A percentile compares a stretch with the other conserved stretches of the same genome.
phyloP scores from a whole-genome alignment of 2,888 invertebrate genomes.

The Drosophila leonis region DNA sequence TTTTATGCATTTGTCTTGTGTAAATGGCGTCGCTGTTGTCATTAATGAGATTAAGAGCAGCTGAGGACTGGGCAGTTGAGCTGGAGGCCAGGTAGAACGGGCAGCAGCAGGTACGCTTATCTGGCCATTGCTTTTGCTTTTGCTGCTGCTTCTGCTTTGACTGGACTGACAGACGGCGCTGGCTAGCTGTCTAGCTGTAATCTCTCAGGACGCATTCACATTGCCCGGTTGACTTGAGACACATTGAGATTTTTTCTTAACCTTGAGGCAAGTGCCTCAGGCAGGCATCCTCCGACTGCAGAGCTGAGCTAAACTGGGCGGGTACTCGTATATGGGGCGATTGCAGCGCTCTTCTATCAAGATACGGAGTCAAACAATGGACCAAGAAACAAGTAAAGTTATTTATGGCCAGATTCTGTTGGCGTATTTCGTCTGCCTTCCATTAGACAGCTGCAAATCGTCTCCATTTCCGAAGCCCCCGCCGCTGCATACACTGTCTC shows the following conservation, averaged over 20 bases:
- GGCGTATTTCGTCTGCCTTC: conserved; percentile 53
- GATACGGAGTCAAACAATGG: conserved; percentile 63
- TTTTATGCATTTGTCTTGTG: conserved; percentile 79
- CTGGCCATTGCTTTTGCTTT: conserved; percentile 31
- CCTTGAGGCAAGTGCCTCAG: conserved; percentile 10
- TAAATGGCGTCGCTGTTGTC: conserved; percentile 64
- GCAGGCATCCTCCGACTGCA: conserved; percentile 6
- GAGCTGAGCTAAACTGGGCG: conserved; percentile 4
- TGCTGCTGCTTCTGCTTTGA: conserved; percentile 6
- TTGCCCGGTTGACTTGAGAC: conserved; percentile 55
- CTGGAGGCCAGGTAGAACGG: not conserved
- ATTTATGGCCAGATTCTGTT: conserved; percentile 25
- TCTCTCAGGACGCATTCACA: conserved; percentile 54
- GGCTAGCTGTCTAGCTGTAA: conserved; percentile 53
- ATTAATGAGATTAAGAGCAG: conserved; percentile 65
- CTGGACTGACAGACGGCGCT: conserved; percentile 23
- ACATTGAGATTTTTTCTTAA: conserved; percentile 41
- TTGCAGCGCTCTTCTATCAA: conserved; percentile 55
- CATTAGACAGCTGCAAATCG: conserved; percentile 70
- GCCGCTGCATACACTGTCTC: not conserved
- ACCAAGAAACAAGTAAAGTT: conserved; percentile 52
- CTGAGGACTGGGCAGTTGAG: conserved; percentile 10
- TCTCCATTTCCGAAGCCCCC: conserved; percentile 8
- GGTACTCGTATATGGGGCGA: conserved; percentile 1
- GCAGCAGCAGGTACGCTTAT: conserved; percentile 44